These are phyloP conservation scores for Pyrgus malvae DNA, from an alignment of 2,888 invertebrate species.

Conservation along the genomic window DNA sequence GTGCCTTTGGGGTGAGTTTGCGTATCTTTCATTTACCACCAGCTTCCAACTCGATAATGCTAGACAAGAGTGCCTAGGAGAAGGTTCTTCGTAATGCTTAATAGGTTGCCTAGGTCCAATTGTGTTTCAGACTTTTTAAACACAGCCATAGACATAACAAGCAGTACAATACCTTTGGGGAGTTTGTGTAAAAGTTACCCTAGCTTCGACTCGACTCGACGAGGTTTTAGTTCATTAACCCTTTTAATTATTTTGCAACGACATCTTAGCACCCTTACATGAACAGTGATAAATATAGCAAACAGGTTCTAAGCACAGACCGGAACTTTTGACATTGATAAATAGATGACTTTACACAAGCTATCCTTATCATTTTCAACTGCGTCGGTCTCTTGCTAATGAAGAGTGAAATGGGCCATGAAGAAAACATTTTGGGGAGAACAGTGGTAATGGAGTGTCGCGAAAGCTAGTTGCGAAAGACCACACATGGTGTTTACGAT, in stretches of 20 bases:
- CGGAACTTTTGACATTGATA: slow-evolving; percentile 18
- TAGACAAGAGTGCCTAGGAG: too few species aligned
- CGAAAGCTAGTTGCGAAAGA: background rate
- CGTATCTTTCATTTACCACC: background rate
- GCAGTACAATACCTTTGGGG: too few species aligned
- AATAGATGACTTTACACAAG: slow-evolving; percentile 6
- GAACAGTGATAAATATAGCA: slow-evolving; percentile 16
- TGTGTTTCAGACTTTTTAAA: too few species aligned
- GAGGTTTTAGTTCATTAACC: slow-evolving; percentile 9
- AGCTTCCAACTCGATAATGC: too few species aligned
- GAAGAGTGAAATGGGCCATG: slow-evolving; percentile 14
- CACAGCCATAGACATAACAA: too few species aligned
- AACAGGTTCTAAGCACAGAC: background rate
- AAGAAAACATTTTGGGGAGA: background rate
- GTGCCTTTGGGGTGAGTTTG: slow-evolving; percentile 96
- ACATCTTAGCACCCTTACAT: slow-evolving; percentile 5
- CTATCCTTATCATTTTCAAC: slow-evolving; percentile 8
- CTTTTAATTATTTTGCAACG: slow-evolving; percentile 2
- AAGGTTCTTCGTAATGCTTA: too few species aligned
- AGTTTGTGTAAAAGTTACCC: too few species aligned
- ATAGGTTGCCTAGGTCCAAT: too few species aligned
- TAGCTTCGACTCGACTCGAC: too few species aligned
- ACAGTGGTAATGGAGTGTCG: slow-evolving; percentile 3
- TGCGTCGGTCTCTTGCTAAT: slow-evolving; percentile 10
- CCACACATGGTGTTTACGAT: slow-evolving; percentile 2